These are phyloP conservation scores for Apis laboriosa DNA, from an alignment of 1,140 invertebrate species.

Conservation along the genomic window DNA sequence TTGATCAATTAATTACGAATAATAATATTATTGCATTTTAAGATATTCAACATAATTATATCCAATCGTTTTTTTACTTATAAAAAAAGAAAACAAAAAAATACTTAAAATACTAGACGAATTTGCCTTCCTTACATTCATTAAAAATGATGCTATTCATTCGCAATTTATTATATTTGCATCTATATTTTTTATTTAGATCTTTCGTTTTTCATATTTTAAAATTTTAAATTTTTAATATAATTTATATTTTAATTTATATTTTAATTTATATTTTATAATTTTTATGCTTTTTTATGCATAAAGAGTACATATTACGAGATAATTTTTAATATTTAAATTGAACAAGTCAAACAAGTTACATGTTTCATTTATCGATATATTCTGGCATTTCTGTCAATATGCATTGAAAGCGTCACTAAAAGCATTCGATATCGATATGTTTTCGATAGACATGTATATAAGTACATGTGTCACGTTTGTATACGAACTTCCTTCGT, in stretches of 20 bases:
- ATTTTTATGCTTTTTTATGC: neutral
- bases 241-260: too few species aligned
- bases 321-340: neutral
- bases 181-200: neutral
- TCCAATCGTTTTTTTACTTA: slow-evolving; percentile 28
- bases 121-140: slow-evolving; percentile 30
- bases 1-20: neutral
- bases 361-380: neutral
- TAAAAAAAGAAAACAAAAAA: neutral
- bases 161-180: slow-evolving; percentile 44
- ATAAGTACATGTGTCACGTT: neutral
- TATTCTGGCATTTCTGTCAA: slow-evolving; percentile 8
- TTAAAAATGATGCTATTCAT: slow-evolving; percentile 49
- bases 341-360: neutral
- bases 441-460: neutral
- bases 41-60: slow-evolving; percentile 12
- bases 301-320: too few species aligned
- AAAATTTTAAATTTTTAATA: neutral
- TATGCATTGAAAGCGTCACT: neutral
- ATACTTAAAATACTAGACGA: slow-evolving; percentile 30
- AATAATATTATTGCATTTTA: neutral
- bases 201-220: too few species aligned
- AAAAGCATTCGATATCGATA: slow-evolving; percentile 12
- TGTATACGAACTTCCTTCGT: neutral
- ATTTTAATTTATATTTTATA: too few species aligned